These are phyloP conservation scores for Alligator mississippiensis DNA, from an alignment of 2,113 vertebrate genomes.

Conservation along the genomic window DNA sequence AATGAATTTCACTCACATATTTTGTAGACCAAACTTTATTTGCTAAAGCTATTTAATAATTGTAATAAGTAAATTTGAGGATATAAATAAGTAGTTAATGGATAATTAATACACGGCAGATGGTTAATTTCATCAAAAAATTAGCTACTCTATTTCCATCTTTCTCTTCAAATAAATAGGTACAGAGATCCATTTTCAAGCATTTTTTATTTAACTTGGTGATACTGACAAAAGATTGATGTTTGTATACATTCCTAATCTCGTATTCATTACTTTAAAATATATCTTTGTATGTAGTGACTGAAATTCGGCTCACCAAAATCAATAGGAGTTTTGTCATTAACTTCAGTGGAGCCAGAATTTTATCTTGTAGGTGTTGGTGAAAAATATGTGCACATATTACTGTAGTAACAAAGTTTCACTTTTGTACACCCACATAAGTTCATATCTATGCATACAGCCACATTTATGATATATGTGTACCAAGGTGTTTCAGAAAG, in stretches of 20 bases:
- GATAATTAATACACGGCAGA: slow-evolving; percentile 30
- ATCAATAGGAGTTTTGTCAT: background rate
- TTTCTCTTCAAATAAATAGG: background rate
- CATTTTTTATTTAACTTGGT: background rate
- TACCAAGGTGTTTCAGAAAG: too few species aligned
- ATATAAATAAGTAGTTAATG: background rate
- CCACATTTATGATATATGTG: background rate
- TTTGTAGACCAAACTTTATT: slow-evolving; percentile 1
- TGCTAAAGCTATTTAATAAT: slow-evolving; percentile 36
- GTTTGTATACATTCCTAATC: background rate
- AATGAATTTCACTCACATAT: background rate
- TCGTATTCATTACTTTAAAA: background rate
- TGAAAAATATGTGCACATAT: background rate
- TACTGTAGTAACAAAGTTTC: background rate
- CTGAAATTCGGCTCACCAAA: background rate
- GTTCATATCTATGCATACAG: background rate
- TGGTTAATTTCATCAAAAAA: background rate
- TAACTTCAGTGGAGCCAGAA: background rate
- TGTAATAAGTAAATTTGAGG: slow-evolving; percentile 22
- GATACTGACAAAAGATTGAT: background rate
- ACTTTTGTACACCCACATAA: background rate
- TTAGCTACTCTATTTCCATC: background rate
- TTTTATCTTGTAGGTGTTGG: background rate
- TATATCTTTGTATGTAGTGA: background rate
- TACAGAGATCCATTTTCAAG: background rate